Base-by-base conservation (phyloP, 1,140 invertebrate genomes). In the Drosophila miranda region DNA sequence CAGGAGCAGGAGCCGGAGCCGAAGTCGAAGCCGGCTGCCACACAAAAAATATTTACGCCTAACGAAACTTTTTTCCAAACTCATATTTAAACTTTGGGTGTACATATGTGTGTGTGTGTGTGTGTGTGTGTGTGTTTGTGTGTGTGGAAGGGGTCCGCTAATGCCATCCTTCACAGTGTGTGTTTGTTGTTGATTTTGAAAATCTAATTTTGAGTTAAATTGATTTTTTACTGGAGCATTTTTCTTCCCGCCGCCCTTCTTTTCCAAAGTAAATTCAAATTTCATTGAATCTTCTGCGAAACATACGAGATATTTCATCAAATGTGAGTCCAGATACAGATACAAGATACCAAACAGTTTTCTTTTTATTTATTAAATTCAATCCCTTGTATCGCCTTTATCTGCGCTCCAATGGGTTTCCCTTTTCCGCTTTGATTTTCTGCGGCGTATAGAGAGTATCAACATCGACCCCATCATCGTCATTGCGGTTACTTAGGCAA, bases 161-260 rank as follows among this genome's bases (percentile, higher is more conserved):
- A 69, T 69, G 63, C 68, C 63, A 63, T 56, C 4, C 41, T 5
- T 38, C 23, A n/a, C 14, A 13, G 11, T 16, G 56, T 23, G 45
- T 52, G 45, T 71, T 53, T 68, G 54, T 78, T 68, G 74, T 86
- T 84, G 82, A 86, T 78, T 86, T 86, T 86, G 54, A 66, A 86
- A 86, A 86, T 86, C 82, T 86, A 87, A 86, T 86, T 86, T 86
- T 71, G 82, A 70, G 58, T 78, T 81, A 87, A 81, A 86, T 84
- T 86, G 81, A 86, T 86, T 86, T 86, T 77, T 66, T 49, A 71
- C 58, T 72, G 49, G 14, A 11, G 46, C 61, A 73, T 73, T 73
- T 73, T 68, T 58, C 44, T 48, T 26, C 0, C 2, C 2, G 0
- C 6, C 3, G 3, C 7, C 3, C 38, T 50, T 54, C 1, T 28